Percentiles rank a stretch among this genome's conserved stretches.
Conservation (phyloP, 2,113 vertebrate species). For the Myotis davidii region DNA sequence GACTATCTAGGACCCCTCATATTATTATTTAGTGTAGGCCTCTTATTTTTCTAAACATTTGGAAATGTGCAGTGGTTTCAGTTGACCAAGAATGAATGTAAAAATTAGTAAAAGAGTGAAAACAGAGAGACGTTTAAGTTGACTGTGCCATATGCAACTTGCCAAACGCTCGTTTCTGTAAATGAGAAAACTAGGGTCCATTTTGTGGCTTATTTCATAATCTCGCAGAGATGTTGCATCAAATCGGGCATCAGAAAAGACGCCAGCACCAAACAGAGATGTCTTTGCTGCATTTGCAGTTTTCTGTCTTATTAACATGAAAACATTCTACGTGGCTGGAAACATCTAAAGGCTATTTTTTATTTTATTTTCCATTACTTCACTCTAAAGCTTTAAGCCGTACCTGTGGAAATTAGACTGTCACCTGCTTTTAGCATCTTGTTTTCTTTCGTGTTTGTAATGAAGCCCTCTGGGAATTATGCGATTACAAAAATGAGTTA, state of each 20-base stretch:
- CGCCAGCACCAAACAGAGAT: not conserved
- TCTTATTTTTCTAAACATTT: not conserved
- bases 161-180: not conserved
- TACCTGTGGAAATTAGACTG: constrained; percentile 80
- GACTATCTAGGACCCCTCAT: not conserved
- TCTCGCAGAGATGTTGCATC: constrained; percentile 40
- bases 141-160: not conserved
- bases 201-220: constrained; percentile 37
- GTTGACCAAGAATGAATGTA: not conserved
- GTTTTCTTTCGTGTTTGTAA: constrained; percentile 79
- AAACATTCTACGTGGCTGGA: constrained; percentile 72
- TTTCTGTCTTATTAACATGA: constrained; percentile 76
- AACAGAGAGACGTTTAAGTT: not conserved
- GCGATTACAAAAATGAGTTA: constrained; percentile 78
- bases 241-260: constrained; percentile 28
- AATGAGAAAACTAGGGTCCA: not conserved
- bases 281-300: constrained; percentile 71
- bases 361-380: constrained; percentile 71
- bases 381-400: constrained; percentile 52
- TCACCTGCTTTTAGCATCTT: constrained; percentile 78
- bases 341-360: constrained; percentile 77
- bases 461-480: constrained; percentile 79
- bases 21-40: not conserved
- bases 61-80: not conserved
- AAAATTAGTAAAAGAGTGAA: not conserved